A percentile compares a stretch with the other conserved stretches of the same genome.
phyloP scores from a whole-genome alignment of 1,140 invertebrate species.

The Monochamus saltuarius region DNA sequence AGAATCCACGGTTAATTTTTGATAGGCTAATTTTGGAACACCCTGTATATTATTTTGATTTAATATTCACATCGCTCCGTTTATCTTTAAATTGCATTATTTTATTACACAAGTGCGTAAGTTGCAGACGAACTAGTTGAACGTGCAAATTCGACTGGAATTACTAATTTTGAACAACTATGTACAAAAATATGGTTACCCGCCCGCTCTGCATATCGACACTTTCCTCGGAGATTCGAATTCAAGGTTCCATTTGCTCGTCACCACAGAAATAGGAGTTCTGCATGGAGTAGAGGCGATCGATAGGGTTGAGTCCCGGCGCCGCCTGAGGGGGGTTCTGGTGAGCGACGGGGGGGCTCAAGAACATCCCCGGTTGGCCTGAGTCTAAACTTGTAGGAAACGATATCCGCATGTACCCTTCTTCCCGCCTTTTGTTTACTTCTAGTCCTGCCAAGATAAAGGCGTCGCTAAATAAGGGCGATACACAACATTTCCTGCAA shows the following conservation, averaged over 20 bases:
- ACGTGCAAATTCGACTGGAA: no score
- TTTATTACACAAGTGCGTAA: no score
- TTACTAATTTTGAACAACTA: no score
- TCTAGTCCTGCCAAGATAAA: slow-evolving; percentile 27
- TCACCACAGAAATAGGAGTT: slow-evolving; percentile 65
- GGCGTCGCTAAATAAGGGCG: not conserved
- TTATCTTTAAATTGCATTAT: no score
- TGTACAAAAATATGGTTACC: no score
- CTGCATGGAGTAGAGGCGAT: slow-evolving; percentile 66
- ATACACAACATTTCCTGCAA: no score
- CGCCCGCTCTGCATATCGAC: no score
- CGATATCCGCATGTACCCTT: slow-evolving; percentile 34
- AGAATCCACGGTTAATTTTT: no score
- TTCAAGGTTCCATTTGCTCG: slow-evolving; percentile 49
- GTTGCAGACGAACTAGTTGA: no score
- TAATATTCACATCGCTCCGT: no score
- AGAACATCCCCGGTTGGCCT: slow-evolving; percentile 34
- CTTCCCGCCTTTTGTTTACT: slow-evolving; percentile 35
- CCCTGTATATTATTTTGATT: no score
- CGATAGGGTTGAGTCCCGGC: slow-evolving; percentile 60
- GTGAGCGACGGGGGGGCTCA: slow-evolving; percentile 45
- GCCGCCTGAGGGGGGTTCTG: slow-evolving; percentile 38
- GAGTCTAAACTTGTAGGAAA: slow-evolving; percentile 36
- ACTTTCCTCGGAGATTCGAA: not conserved
- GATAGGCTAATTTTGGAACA: no score